A percentile compares a stretch with the other conserved stretches of the same genome.
Evolutionary conservation across 2,113 vertebrate species (phyloP).

Genomic region (Barbus barbus): DNA sequence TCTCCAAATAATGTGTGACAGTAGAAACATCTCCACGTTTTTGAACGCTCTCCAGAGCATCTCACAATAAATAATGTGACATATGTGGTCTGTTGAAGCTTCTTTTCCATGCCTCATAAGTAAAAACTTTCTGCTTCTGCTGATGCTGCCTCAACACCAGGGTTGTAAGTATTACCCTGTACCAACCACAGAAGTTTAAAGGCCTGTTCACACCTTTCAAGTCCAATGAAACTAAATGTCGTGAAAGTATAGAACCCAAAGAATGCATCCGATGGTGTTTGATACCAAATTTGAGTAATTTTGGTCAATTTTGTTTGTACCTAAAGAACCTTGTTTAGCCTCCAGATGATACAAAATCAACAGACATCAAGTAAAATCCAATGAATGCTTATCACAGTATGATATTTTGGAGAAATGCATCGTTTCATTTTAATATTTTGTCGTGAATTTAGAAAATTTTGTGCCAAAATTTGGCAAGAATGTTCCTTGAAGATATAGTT

Average conservation of each 20-base stretch:
- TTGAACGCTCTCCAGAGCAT: slow-evolving; percentile 64
- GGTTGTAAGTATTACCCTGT: slow-evolving; percentile 12
- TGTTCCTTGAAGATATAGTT: not conserved
- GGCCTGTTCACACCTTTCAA: slow-evolving; percentile 15
- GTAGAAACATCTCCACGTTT: slow-evolving; percentile 67
- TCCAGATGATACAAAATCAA: not conserved
- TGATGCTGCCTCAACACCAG: slow-evolving; percentile 44
- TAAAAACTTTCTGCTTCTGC: slow-evolving; percentile 56
- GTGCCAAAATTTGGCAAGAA: not conserved
- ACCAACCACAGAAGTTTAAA: not conserved
- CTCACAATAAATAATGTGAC: slow-evolving; percentile 66
- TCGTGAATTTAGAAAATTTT: too few species aligned
- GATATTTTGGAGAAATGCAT: not conserved
- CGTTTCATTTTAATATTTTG: too few species aligned
- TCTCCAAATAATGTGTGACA: slow-evolving; percentile 64
- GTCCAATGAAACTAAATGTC: slow-evolving; percentile 34
- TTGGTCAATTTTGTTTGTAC: not conserved
- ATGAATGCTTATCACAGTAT: not conserved
- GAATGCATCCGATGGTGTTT: not conserved
- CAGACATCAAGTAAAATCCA: not conserved
- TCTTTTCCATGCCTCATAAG: slow-evolving; percentile 67
- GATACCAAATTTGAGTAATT: not conserved
- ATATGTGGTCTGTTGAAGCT: slow-evolving; percentile 64
- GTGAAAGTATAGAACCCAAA: not conserved
- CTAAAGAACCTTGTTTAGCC: not conserved